These are phyloP conservation scores for Neodiprion virginianus DNA, from an alignment of 1,140 invertebrate species.

Conservation along the genomic window DNA sequence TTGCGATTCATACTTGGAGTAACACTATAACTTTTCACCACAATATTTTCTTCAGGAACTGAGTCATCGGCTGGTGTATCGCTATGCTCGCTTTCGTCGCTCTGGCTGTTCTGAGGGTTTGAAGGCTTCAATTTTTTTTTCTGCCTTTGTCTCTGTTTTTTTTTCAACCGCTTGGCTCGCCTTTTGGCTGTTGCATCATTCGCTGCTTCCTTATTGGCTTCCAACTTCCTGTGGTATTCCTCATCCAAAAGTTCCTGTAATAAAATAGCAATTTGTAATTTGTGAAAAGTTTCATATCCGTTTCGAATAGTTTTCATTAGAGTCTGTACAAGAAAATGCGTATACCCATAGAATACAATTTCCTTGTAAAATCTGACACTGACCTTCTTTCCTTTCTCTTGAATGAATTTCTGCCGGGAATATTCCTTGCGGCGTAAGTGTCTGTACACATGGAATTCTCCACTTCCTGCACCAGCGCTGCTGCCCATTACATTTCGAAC, in stretches of 20 bases:
- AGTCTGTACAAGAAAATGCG: not conserved
- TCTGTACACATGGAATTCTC: slow-evolving; percentile 98
- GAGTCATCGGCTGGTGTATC: slow-evolving; percentile 44
- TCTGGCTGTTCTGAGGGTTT: slow-evolving; percentile 35
- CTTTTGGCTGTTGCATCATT: slow-evolving; percentile 87
- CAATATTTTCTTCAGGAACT: slow-evolving; percentile 41
- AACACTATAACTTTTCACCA: slow-evolving; percentile 30
- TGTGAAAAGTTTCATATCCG: slow-evolving; percentile 4
- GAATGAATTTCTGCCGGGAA: slow-evolving; percentile 90
- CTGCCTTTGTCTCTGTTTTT: slow-evolving; percentile 69
- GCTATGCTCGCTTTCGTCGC: slow-evolving; percentile 23
- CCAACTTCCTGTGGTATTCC: slow-evolving; percentile 82
- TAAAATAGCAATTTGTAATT: slow-evolving; percentile 21
- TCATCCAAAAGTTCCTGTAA: slow-evolving; percentile 80
- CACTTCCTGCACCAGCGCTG: slow-evolving; percentile 96
- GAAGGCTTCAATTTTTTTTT: slow-evolving; percentile 57
- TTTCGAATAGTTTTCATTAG: not conserved
- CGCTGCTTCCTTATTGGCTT: slow-evolving; percentile 77
- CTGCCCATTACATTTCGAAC: slow-evolving; percentile 98
- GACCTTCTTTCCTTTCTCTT: slow-evolving; percentile 86
- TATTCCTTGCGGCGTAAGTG: slow-evolving; percentile 94
- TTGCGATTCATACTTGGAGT: slow-evolving; percentile 11
- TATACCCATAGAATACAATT: not conserved
- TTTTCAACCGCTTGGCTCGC: slow-evolving; percentile 81
- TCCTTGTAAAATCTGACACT: slow-evolving; percentile 5